phyloP scores from a whole-genome alignment of 1,140 invertebrate species.

The Danaus plexippus region DNA sequence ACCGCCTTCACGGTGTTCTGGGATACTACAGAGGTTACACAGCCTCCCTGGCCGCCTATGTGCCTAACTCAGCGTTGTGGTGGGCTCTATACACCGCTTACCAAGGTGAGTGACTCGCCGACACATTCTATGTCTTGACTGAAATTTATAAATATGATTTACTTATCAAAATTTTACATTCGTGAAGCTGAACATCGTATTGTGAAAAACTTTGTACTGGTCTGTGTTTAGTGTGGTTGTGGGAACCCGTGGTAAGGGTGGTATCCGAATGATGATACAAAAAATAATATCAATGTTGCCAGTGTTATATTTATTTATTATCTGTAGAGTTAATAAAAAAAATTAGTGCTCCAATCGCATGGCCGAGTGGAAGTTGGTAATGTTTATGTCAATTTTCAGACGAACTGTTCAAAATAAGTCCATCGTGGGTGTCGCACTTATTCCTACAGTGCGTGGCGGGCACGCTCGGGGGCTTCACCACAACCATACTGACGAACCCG shows the following conservation, averaged over 20 bases:
- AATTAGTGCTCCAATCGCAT: no score
- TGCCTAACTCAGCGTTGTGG: conserved; percentile 93
- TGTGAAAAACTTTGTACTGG: no score
- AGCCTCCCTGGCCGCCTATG: conserved; percentile 92
- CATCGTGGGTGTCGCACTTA: conserved; percentile 85
- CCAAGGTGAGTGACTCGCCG: conserved; percentile 78
- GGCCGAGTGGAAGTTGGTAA: not conserved
- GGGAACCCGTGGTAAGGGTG: no score
- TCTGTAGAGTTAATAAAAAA: no score
- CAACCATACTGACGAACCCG: conserved; percentile 95
- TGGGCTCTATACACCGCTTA: conserved; percentile 87
- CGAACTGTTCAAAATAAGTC: conserved; percentile 81
- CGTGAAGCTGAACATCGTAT: no score
- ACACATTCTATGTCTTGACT: no score
- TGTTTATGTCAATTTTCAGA: conserved; percentile 71
- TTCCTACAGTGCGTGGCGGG: conserved; percentile 91
- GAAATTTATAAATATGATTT: no score
- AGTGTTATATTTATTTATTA: no score
- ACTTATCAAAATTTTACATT: no score
- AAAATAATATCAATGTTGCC: no score
- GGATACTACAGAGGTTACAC: conserved; percentile 96
- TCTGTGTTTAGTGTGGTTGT: no score
- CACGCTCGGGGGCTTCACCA: conserved; percentile 91
- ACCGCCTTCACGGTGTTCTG: conserved; percentile 83
- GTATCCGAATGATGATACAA: no score